phyloP scores from a whole-genome alignment of 2,113 vertebrate genomes.

The Perccottus glenii region DNA sequence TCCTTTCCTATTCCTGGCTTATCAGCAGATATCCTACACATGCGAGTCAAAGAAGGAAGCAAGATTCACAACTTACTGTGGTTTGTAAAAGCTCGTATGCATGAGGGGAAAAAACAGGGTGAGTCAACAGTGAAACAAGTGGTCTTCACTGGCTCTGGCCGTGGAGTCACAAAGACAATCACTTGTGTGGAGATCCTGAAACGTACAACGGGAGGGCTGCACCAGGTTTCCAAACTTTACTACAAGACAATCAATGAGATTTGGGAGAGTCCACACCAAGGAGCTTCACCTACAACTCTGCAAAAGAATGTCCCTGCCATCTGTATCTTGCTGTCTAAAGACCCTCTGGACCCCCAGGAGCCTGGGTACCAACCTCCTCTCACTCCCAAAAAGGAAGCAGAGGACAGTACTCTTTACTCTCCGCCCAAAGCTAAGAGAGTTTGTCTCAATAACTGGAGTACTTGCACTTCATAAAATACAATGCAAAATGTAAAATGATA shows the following conservation, averaged over 20 bases:
- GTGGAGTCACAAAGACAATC: slow-evolving; percentile 91
- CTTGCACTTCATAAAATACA: slow-evolving; percentile 5
- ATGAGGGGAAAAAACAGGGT: slow-evolving; percentile 43
- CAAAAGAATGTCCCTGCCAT: slow-evolving; percentile 88
- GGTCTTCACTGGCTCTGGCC: slow-evolving; percentile 87
- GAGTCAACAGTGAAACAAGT: slow-evolving; percentile 80
- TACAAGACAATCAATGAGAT: slow-evolving; percentile 86
- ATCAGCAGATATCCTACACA: slow-evolving; percentile 81
- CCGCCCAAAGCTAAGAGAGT: slow-evolving; percentile 55
- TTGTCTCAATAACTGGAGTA: slow-evolving; percentile 37
- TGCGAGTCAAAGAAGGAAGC: slow-evolving; percentile 93
- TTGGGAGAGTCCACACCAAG: slow-evolving; percentile 82
- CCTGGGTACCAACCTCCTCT: slow-evolving; percentile 86
- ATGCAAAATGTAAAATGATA: background rate
- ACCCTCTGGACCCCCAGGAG: slow-evolving; percentile 86
- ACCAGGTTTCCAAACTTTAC: slow-evolving; percentile 90
- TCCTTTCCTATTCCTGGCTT: slow-evolving; percentile 82
- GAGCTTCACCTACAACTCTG: slow-evolving; percentile 71
- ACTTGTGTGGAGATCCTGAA: slow-evolving; percentile 95
- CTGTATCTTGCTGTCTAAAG: slow-evolving; percentile 91
- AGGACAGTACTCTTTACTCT: slow-evolving; percentile 9
- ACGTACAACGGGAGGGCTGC: slow-evolving; percentile 85
- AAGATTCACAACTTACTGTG: slow-evolving; percentile 92
- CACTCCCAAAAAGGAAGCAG: slow-evolving; percentile 27
- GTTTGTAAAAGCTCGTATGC: slow-evolving; percentile 86